phyloP scores from a whole-genome alignment of 2,888 invertebrate genomes.

The Agonopterix heracliana region DNA sequence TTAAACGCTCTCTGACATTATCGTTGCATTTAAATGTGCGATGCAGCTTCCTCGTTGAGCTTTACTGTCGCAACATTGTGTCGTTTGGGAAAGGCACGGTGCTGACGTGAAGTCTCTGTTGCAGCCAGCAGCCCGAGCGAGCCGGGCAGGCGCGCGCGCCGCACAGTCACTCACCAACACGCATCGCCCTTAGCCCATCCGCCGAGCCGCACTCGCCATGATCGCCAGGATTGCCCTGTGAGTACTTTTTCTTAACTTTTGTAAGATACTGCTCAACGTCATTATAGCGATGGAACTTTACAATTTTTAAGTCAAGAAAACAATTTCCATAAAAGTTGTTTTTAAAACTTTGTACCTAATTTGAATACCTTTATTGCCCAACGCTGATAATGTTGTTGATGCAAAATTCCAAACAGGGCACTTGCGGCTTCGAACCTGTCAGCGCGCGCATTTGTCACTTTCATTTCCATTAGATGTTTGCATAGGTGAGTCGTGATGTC shows the following conservation, averaged over 20 bases:
- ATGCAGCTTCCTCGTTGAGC: slow-evolving; percentile 72
- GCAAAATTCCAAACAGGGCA: slow-evolving; percentile 3
- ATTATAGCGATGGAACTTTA: neutral
- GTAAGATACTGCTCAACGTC: neutral
- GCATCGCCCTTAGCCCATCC: slow-evolving; percentile 25
- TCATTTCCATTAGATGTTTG: slow-evolving; percentile 39
- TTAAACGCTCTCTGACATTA: slow-evolving; percentile 75
- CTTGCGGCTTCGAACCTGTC: slow-evolving; percentile 32
- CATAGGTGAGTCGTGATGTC: slow-evolving; percentile 28
- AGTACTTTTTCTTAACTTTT: slow-evolving; percentile 32
- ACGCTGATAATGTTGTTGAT: neutral
- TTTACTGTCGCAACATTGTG: slow-evolving; percentile 69
- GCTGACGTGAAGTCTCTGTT: slow-evolving; percentile 69
- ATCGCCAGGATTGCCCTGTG: slow-evolving; percentile 60
- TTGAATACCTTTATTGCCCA: neutral
- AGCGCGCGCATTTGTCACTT: slow-evolving; percentile 37
- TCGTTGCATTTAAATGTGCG: slow-evolving; percentile 70
- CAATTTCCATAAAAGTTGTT: neutral
- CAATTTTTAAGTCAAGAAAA: neutral
- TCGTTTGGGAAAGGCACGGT: slow-evolving; percentile 70
- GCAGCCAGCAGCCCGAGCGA: slow-evolving; percentile 58
- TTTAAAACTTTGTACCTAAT: neutral
- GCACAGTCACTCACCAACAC: slow-evolving; percentile 23
- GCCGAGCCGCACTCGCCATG: slow-evolving; percentile 36
- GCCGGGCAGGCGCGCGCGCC: slow-evolving; percentile 44